Evolutionary conservation across 2,888 invertebrate species (phyloP).

Genomic region (Malthinus seriepunctatus): DNA sequence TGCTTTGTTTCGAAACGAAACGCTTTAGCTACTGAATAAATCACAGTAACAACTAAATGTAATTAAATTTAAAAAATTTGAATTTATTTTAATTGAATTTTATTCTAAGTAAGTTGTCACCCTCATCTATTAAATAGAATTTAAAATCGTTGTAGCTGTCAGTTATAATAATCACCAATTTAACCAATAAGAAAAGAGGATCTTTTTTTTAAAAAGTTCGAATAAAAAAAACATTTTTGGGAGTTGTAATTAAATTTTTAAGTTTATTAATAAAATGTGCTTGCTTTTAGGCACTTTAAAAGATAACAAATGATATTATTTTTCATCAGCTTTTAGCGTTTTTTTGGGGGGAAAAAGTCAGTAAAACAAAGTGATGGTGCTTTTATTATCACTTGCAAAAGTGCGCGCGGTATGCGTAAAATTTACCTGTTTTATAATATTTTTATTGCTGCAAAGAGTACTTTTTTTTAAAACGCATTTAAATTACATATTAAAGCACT

Average conservation of each 20-base stretch:
- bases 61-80: neutral
- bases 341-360: neutral
- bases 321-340: neutral
- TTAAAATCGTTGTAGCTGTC: slow-evolving; percentile 1
- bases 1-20: neutral
- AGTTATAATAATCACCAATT: neutral
- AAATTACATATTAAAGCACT: too few species aligned
- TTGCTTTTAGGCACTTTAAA: neutral
- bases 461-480: neutral
- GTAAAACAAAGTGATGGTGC: slow-evolving; percentile 1
- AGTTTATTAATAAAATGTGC: slow-evolving; percentile 2
- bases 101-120: neutral
- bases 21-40: too few species aligned
- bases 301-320: slow-evolving; percentile 7
- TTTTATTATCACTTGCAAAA: slow-evolving; percentile 5
- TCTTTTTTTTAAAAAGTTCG: neutral
- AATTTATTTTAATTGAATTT: neutral
- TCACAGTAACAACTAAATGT: neutral
- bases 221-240: neutral
- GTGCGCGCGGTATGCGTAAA: neutral
- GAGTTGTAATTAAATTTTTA: neutral
- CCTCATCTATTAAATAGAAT: slow-evolving; percentile 1
- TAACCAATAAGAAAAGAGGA: neutral
- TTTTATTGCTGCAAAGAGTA: neutral
- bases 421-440: neutral